Evolutionary conservation across 2,888 invertebrate species (phyloP).

Genomic region (Clostera curtula): DNA sequence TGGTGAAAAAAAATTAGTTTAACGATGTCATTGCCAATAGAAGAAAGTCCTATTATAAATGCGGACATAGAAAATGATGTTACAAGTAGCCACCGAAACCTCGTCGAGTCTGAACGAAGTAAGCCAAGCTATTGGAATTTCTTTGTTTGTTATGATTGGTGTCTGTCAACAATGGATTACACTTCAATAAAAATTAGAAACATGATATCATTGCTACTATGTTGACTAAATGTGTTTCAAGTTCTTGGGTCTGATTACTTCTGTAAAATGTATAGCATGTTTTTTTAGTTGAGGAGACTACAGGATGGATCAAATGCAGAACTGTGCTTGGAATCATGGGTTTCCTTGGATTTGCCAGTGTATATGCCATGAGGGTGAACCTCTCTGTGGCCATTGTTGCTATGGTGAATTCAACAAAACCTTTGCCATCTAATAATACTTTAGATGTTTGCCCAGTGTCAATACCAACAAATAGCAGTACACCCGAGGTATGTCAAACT

Average conservation of each 20-base stretch:
- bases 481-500: slow-evolving; percentile 47
- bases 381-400: slow-evolving; percentile 95
- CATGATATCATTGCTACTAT: no score
- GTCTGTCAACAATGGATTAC: not conserved
- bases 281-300: slow-evolving; percentile 73
- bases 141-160: not conserved
- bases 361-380: slow-evolving; percentile 93
- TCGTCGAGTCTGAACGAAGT: slow-evolving; percentile 52
- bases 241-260: no score
- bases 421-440: slow-evolving; percentile 69
- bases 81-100: slow-evolving; percentile 49
- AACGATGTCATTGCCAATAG: slow-evolving; percentile 48
- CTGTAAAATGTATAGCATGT: not conserved
- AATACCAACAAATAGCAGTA: slow-evolving; percentile 52
- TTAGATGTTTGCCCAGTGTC: slow-evolving; percentile 77
- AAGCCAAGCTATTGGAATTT: slow-evolving; percentile 8
- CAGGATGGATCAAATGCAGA: slow-evolving; percentile 81
- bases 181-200: no score
- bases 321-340: slow-evolving; percentile 88
- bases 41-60: slow-evolving; percentile 64
- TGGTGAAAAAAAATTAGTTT: slow-evolving; percentile 33
- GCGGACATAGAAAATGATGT: slow-evolving; percentile 61
- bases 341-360: slow-evolving; percentile 90
- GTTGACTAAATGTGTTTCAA: no score
- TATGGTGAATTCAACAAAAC: slow-evolving; percentile 88